A percentile compares a stretch with the other conserved stretches of the same genome.
These are phyloP conservation scores for Eueremaeus valkanovi DNA, from an alignment of 2,888 invertebrate species.

Conservation along the genomic window DNA sequence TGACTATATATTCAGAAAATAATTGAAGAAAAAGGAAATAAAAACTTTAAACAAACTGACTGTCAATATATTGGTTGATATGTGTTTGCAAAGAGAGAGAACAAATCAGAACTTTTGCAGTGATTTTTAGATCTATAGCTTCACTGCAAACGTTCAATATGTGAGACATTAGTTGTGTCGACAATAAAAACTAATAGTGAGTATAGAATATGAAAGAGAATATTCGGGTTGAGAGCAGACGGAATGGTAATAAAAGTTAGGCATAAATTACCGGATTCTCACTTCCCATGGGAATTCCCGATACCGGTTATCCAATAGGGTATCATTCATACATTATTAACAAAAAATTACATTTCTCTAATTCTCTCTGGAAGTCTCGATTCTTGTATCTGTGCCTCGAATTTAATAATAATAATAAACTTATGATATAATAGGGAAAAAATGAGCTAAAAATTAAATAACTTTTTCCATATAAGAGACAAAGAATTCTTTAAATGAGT, in stretches of 20 bases:
- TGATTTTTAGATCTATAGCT: not conserved
- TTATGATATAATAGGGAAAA: too few species aligned
- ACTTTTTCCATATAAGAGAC: too few species aligned
- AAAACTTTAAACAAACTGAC: too few species aligned
- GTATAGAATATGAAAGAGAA: not conserved
- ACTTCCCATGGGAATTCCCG: not conserved
- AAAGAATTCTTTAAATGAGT: too few species aligned
- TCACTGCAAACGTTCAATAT: not conserved
- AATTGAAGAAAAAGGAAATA: not conserved
- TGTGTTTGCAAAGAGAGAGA: too few species aligned
- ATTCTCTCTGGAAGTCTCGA: not conserved
- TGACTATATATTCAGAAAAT: not conserved
- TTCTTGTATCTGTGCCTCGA: not conserved
- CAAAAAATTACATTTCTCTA: not conserved
- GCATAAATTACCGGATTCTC: not conserved
- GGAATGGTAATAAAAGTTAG: not conserved
- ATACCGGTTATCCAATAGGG: not conserved
- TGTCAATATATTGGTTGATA: not conserved
- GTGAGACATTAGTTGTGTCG: not conserved
- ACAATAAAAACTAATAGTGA: not conserved
- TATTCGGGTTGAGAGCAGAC: too few species aligned
- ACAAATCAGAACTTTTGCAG: not conserved
- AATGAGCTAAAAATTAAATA: too few species aligned
- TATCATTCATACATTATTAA: not conserved
- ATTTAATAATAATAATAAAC: too few species aligned